Evolutionary conservation across 1,140 invertebrate species (phyloP), one percentile per base, ranked within the genome.

Genomic region (Eumeta japonica): DNA sequence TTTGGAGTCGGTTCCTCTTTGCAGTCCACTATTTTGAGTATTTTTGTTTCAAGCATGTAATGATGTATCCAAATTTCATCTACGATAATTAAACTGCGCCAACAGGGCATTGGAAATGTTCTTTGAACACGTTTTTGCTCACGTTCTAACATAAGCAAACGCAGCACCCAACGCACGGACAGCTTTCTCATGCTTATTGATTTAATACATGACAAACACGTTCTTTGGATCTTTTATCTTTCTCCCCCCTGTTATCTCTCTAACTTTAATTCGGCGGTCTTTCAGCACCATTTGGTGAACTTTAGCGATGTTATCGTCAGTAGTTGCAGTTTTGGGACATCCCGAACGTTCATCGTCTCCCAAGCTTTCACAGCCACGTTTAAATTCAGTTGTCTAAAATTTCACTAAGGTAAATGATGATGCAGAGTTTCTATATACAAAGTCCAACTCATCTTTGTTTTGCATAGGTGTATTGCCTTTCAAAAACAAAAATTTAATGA

Each of bases 41-140:
- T 28, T 41, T 75, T 73, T 5, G 34, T 46, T 41, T 71, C 55
- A 19, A 55, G 64, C 24, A 57, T 65, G 46, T 59, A 70, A 35
- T 60, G 43, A 37, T 71, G 58, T 10, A 68, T 46, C 68, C 52
- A 70, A 20, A 60, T 75, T 58, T 70, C 57, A 46, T 70, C 58
- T 1, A 58, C 40, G 43, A 61, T 70, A 7, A 71, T 43, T 33
- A 58, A 14, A 28, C 15, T 14, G 2, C 17, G 19, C 39, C 16
- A 51, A 34, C 20, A 10, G 16, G 9, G 18, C 38, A 7, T 14
- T 7, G 4, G 38, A 39, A 32, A 18, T 34, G 9, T 29, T 27
- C 12, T 16, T 10, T 30, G 29, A 10, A 28, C 14, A 20, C 15
- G 45, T 46, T 40, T 38, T 7, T 48, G 47, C 37, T n/a, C n/a